Percentiles rank a stretch among this genome's conserved stretches.
Evolutionary conservation across 2,113 vertebrate species (phyloP).

Genomic region (Psammodynastes pulverulentus): DNA sequence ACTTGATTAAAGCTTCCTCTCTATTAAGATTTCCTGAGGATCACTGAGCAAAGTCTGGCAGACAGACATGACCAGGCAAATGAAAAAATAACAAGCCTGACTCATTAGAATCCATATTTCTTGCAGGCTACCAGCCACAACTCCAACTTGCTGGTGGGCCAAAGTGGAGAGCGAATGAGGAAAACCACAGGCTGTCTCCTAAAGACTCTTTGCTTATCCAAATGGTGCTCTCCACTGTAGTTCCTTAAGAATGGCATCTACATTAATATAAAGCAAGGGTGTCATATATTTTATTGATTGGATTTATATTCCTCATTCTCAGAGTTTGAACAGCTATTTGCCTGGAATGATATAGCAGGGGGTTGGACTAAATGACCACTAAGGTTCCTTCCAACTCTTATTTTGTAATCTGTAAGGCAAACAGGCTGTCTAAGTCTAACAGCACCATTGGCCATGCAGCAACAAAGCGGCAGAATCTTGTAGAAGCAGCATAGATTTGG

Average conservation of each 20-base stretch:
- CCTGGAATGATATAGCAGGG: not conserved
- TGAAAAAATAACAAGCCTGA: not conserved
- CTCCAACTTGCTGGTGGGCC: not conserved
- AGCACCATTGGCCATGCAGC: not conserved
- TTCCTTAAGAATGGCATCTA: not conserved
- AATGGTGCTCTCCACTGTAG: not conserved
- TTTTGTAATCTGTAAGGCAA: not conserved
- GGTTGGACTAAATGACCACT: not conserved
- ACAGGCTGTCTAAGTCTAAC: too few relatives aligned
- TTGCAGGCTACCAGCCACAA: not conserved
- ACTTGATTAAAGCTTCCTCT: slow-evolving; percentile 1
- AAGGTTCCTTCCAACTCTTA: not conserved
- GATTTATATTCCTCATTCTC: not conserved
- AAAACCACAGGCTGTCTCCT: not conserved
- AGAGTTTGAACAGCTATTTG: not conserved
- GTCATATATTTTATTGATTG: not conserved
- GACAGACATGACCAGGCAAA: not conserved
- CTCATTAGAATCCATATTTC: not conserved
- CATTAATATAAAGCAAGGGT: not conserved
- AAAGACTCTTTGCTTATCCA: not conserved
- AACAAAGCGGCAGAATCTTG: not conserved
- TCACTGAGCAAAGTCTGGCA: not conserved
- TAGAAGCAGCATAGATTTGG: not conserved
- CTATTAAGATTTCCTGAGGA: not conserved
- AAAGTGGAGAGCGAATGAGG: not conserved